Percentiles rank a stretch among this genome's conserved stretches.
Conservation (phyloP, 2,797 vertebrate species). For the Epinephelus awoara region DNA sequence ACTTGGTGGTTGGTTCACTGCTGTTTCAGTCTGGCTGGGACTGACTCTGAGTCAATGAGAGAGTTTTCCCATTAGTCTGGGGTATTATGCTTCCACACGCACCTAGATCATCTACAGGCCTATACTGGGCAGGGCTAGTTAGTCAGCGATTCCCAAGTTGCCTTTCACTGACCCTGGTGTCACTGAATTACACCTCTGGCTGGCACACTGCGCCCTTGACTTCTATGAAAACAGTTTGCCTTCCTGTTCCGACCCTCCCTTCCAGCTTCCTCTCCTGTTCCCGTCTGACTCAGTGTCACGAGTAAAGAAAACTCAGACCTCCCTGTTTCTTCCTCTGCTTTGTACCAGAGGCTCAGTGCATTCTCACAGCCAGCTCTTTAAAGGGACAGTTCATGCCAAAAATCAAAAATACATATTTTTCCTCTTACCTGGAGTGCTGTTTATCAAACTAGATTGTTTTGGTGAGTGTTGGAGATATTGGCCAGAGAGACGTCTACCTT, state of each 20-base stretch:
- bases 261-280: constrained; percentile 77
- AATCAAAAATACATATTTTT: no score
- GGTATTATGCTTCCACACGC: constrained; percentile 29
- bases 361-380: constrained; percentile 4
- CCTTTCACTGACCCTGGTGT: constrained; percentile 23
- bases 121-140: not conserved
- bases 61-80: constrained; percentile 48
- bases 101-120: constrained; percentile 23
- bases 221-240: constrained; percentile 69
- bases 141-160: constrained; percentile 24
- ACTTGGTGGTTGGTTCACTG: constrained; percentile 69
- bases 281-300: constrained; percentile 78
- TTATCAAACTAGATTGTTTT: no score
- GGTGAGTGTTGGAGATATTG: not conserved
- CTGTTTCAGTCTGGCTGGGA: constrained; percentile 64
- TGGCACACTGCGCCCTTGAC: constrained; percentile 62
- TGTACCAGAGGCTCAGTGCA: constrained; percentile 21
- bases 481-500: no score
- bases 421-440: no score
- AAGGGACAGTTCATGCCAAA: no score
- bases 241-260: constrained; percentile 77
- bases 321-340: constrained; percentile 58
- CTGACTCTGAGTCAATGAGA: constrained; percentile 48
- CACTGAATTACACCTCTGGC: constrained; percentile 28
- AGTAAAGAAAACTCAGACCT: constrained; percentile 63